phyloP scores from a whole-genome alignment of 92 coral and sea anemone species.

The Anthopleura xanthogrammica region DNA sequence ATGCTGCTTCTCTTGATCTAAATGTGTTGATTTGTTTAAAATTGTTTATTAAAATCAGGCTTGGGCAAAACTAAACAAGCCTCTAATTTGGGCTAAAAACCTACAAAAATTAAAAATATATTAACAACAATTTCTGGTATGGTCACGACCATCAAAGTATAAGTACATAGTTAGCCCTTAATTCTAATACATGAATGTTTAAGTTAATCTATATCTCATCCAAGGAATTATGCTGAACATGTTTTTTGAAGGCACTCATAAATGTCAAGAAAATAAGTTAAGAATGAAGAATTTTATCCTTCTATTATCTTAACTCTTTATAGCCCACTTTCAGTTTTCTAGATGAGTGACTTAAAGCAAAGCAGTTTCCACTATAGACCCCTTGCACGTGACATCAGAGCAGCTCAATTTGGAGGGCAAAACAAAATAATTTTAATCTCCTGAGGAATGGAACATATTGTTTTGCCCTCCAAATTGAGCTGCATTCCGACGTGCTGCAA shows the following conservation, averaged over 20 bases:
- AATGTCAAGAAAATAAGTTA: too few relatives aligned
- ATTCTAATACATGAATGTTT: background rate
- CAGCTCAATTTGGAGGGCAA: too few relatives aligned
- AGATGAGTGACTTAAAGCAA: background rate
- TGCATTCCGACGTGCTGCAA: too few relatives aligned
- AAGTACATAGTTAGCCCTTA: background rate
- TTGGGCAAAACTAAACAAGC: background rate
- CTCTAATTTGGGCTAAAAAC: background rate
- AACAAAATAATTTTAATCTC: too few relatives aligned
- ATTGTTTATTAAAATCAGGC: slow-evolving; percentile 1
- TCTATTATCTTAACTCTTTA: background rate
- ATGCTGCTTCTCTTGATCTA: too few relatives aligned
- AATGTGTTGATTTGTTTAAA: background rate
- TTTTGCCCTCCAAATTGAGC: too few relatives aligned
- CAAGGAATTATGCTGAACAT: too few relatives aligned
- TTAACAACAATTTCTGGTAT: background rate
- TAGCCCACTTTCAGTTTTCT: background rate
- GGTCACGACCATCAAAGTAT: background rate
- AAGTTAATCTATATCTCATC: background rate
- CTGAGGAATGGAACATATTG: too few relatives aligned
- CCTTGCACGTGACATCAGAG: too few relatives aligned
- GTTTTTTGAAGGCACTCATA: too few relatives aligned
- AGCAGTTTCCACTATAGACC: background rate
- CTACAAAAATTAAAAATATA: slow-evolving; percentile 1
- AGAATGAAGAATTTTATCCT: slow-evolving; percentile 1